phyloP scores from a whole-genome alignment of 2,888 invertebrate species.

The Andrena praecox region DNA sequence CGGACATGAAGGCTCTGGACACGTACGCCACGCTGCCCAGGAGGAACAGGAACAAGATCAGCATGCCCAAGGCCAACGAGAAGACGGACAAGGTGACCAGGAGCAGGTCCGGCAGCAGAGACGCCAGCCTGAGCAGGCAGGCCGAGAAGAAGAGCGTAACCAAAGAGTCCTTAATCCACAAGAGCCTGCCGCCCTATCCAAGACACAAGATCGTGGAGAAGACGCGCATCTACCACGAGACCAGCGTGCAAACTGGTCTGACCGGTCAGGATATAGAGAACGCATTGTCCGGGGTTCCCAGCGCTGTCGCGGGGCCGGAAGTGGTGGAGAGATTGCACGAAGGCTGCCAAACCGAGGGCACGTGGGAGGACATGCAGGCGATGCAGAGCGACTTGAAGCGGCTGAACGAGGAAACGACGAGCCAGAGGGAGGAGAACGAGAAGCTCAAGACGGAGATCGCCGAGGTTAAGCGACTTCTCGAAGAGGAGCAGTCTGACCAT shows the following conservation, averaged over 20 bases:
- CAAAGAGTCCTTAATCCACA: constrained; percentile 80
- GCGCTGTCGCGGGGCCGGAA: constrained; percentile 80
- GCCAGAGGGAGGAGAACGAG: constrained; percentile 85
- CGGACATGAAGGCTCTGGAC: constrained; percentile 86
- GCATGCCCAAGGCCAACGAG: constrained; percentile 62
- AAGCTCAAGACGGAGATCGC: constrained; percentile 87
- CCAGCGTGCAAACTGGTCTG: constrained; percentile 91
- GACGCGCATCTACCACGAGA: constrained; percentile 93
- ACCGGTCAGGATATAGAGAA: constrained; percentile 90
- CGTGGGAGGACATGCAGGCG: constrained; percentile 88
- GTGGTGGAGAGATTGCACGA: constrained; percentile 86
- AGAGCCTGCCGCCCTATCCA: constrained; percentile 86
- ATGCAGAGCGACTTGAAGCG: constrained; percentile 87
- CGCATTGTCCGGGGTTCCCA: constrained; percentile 88
- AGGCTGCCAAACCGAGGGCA: constrained; percentile 89
- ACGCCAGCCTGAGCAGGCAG: constrained; percentile 84
- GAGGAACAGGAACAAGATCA: constrained; percentile 86
- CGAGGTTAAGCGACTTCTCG: constrained; percentile 87
- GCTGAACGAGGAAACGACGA: constrained; percentile 85
- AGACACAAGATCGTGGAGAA: constrained; percentile 84
- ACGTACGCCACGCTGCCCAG: constrained; percentile 93
- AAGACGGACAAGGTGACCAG: constrained; percentile 74
- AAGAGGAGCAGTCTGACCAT: constrained; percentile 90
- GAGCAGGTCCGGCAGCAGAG: constrained; percentile 86
- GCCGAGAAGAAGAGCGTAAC: constrained; percentile 67